phyloP scores from a whole-genome alignment of 2,888 invertebrate genomes.

The Diaprepes abbreviatus region DNA sequence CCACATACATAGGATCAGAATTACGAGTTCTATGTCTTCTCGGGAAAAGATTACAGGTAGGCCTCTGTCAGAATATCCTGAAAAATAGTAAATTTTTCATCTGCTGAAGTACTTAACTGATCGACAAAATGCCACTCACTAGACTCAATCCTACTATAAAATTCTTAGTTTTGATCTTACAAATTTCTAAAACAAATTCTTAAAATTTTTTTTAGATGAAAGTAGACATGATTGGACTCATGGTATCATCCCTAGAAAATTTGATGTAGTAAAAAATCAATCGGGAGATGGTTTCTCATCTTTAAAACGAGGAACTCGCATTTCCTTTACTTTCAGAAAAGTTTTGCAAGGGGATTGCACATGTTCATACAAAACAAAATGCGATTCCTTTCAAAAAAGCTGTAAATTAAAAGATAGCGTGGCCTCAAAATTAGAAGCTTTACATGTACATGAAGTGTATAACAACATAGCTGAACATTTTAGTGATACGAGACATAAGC shows the following conservation, averaged over 20 bases:
- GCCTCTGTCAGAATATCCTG: no score
- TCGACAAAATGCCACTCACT: no score
- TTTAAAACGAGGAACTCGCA: slow-evolving; percentile 72
- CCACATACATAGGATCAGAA: no score
- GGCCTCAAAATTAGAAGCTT: slow-evolving; percentile 78
- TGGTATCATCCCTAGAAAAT: slow-evolving; percentile 87
- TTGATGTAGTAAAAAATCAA: slow-evolving; percentile 77
- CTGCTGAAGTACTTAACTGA: no score
- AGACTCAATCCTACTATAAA: no score
- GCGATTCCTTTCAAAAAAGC: slow-evolving; percentile 72
- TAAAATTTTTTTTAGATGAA: slow-evolving; percentile 71
- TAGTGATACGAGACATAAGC: slow-evolving; percentile 92
- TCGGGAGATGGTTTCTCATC: slow-evolving; percentile 69
- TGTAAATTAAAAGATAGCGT: slow-evolving; percentile 45
- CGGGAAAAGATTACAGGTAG: no score
- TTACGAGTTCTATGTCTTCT: no score
- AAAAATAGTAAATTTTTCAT: no score
- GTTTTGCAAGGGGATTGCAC: slow-evolving; percentile 70
- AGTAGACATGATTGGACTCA: slow-evolving; percentile 84
- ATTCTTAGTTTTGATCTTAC: no score
- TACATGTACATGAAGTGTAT: slow-evolving; percentile 90
- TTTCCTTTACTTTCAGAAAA: slow-evolving; percentile 89
- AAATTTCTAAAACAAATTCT: no score
- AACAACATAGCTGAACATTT: slow-evolving; percentile 96
- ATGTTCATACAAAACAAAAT: slow-evolving; percentile 76